These are phyloP conservation scores for Marisa cornuarietis DNA, from an alignment of 1,140 invertebrate species.

Conservation along the genomic window DNA sequence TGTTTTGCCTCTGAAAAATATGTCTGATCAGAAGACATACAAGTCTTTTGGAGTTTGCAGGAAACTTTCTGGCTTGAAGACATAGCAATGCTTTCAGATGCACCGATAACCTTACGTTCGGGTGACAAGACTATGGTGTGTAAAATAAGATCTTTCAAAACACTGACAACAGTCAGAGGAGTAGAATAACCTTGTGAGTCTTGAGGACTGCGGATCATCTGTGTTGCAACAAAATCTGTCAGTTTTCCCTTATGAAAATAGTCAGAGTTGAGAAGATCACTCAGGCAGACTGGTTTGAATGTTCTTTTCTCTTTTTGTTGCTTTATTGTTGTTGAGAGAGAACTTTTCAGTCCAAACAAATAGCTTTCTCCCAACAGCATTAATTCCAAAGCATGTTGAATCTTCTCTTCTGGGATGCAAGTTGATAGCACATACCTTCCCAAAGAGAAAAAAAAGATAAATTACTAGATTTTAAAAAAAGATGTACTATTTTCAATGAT, in stretches of 20 bases:
- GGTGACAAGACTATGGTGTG: not conserved
- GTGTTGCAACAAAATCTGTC: slow-evolving; percentile 11
- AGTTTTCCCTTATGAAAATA: slow-evolving; percentile 7
- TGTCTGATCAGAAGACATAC: too few relatives aligned
- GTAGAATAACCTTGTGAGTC: too few relatives aligned
- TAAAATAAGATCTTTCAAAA: not conserved
- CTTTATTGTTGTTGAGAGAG: not conserved
- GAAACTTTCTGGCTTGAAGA: too few relatives aligned
- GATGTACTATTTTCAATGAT: not conserved
- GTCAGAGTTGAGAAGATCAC: not conserved
- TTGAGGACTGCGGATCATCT: not conserved
- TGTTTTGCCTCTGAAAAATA: too few relatives aligned
- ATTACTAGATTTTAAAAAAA: too few relatives aligned
- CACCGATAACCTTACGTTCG: too few relatives aligned
- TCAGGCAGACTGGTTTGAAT: not conserved
- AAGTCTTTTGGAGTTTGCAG: too few relatives aligned
- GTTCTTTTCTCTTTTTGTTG: not conserved
- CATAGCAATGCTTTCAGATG: too few relatives aligned
- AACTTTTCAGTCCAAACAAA: not conserved
- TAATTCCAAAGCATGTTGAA: not conserved
- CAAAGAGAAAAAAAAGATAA: not conserved
- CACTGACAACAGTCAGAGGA: not conserved
- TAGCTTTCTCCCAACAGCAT: not conserved
- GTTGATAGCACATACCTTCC: not conserved
- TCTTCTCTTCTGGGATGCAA: not conserved